These are phyloP conservation scores for Lathronympha strigana DNA, from an alignment of 2,888 invertebrate genomes.

Conservation along the genomic window DNA sequence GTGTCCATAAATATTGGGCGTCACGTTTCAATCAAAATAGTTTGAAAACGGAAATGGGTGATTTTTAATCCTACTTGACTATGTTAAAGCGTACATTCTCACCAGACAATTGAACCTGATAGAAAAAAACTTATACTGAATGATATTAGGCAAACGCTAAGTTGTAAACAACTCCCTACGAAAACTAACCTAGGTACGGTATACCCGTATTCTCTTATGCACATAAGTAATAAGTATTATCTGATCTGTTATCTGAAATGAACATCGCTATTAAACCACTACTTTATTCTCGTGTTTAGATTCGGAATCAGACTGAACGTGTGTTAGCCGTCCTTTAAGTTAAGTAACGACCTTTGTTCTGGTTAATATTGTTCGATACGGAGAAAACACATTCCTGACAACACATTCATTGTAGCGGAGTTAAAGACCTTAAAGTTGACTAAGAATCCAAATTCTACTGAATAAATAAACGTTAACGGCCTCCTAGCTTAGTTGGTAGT, in stretches of 20 bases:
- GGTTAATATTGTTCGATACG: slow-evolving; percentile 12
- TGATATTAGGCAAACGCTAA: no score
- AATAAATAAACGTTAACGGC: no score
- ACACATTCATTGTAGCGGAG: no score
- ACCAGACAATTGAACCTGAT: no score
- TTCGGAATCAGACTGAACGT: slow-evolving; percentile 46
- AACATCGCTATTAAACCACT: slow-evolving; percentile 49
- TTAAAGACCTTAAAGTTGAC: no score
- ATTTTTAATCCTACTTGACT: not conserved
- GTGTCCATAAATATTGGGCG: slow-evolving; percentile 31
- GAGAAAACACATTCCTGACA: slow-evolving; percentile 15
- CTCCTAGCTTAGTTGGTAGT: no score
- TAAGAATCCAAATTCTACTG: no score
- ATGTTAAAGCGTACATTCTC: not conserved
- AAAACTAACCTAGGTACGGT: no score
- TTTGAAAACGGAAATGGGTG: slow-evolving; percentile 24
- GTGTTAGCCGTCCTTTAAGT: slow-evolving; percentile 54
- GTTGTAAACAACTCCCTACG: no score
- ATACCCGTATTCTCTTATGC: no score
- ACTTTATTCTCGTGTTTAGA: slow-evolving; percentile 52
- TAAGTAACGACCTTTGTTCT: slow-evolving; percentile 51
- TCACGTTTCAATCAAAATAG: slow-evolving; percentile 35
- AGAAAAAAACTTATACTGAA: not conserved
- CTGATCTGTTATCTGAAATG: not conserved
- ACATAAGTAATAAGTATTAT: no score